Evolutionary conservation across 2,797 vertebrate species (phyloP).

Genomic region (Pantherophis alleghaniensis): DNA sequence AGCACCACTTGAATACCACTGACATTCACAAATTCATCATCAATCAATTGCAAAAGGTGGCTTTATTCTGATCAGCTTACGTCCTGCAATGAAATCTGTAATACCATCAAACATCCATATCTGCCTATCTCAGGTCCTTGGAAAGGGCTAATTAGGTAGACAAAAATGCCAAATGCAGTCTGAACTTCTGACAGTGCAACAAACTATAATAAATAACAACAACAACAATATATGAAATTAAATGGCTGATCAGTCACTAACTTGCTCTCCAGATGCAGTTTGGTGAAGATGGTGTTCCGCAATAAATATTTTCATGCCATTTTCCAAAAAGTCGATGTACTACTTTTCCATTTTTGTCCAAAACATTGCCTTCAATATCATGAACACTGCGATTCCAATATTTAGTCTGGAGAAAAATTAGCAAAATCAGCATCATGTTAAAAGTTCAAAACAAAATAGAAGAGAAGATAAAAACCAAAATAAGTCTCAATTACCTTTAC

Average conservation of each 20-base stretch:
- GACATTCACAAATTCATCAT: background rate
- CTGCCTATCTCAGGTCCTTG: background rate
- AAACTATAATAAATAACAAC: background rate
- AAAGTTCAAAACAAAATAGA: background rate
- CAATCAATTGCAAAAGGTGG: background rate
- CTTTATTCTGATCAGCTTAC: background rate
- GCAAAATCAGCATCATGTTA: background rate
- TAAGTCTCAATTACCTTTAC: conserved; percentile 80
- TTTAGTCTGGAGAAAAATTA: conserved; percentile 79
- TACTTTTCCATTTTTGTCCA: conserved; percentile 84
- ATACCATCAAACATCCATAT: background rate
- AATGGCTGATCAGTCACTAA: conserved; percentile 66
- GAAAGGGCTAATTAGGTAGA: background rate
- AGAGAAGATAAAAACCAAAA: background rate
- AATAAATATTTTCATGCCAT: conserved; percentile 93
- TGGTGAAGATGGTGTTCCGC: conserved; percentile 83
- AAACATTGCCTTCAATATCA: conserved; percentile 88
- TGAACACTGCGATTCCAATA: conserved; percentile 95
- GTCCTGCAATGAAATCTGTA: background rate
- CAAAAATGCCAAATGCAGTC: background rate
- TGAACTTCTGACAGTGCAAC: background rate
- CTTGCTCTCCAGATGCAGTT: conserved; percentile 94
- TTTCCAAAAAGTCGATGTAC: conserved; percentile 90
- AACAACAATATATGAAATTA: background rate
- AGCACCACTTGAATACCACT: background rate